Conservation (phyloP, 2,113 vertebrate genomes). For the Xenopus tropicalis region DNA sequence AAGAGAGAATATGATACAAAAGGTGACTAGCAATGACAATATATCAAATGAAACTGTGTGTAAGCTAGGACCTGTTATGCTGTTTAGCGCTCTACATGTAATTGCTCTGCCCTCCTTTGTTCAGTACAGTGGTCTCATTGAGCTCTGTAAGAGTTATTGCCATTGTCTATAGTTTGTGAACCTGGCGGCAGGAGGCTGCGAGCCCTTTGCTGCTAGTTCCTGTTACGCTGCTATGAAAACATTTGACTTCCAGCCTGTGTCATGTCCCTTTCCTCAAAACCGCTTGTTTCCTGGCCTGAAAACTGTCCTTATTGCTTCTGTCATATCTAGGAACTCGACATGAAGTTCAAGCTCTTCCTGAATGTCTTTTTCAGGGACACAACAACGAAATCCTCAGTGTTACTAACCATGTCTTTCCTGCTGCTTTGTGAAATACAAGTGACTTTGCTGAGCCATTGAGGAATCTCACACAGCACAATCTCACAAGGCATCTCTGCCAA, state of each 20-base stretch:
- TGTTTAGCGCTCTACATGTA: slow-evolving; percentile 9
- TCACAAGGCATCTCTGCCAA: slow-evolving; percentile 1
- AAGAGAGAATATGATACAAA: not conserved
- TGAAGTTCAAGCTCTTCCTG: slow-evolving; percentile 49
- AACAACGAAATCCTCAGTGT: slow-evolving; percentile 56
- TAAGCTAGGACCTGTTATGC: not conserved
- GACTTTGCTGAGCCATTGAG: slow-evolving; percentile 45
- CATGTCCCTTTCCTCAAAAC: slow-evolving; percentile 33
- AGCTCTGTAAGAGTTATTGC: slow-evolving; percentile 34
- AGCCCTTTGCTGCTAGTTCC: slow-evolving; percentile 45
- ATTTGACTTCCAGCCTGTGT: slow-evolving; percentile 19
- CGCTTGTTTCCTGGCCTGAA: slow-evolving; percentile 46
- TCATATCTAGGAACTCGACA: slow-evolving; percentile 52
- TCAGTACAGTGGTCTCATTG: slow-evolving; percentile 35
- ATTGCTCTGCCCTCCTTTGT: slow-evolving; percentile 25
- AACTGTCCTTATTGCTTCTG: slow-evolving; percentile 46
- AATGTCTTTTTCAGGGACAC: slow-evolving; percentile 54
- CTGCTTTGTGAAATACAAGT: slow-evolving; percentile 60
- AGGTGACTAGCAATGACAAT: not conserved
- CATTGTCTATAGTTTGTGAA: slow-evolving; percentile 41
- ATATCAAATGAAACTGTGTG: not conserved
- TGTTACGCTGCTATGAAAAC: slow-evolving; percentile 45
- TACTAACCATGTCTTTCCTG: slow-evolving; percentile 62
- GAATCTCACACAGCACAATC: slow-evolving; percentile 7
- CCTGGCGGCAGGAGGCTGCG: slow-evolving; percentile 43